Evolutionary conservation across 2,888 invertebrate genomes (phyloP), one percentile per base, ranked within the genome.

Genomic region (Byasa hedistus): DNA sequence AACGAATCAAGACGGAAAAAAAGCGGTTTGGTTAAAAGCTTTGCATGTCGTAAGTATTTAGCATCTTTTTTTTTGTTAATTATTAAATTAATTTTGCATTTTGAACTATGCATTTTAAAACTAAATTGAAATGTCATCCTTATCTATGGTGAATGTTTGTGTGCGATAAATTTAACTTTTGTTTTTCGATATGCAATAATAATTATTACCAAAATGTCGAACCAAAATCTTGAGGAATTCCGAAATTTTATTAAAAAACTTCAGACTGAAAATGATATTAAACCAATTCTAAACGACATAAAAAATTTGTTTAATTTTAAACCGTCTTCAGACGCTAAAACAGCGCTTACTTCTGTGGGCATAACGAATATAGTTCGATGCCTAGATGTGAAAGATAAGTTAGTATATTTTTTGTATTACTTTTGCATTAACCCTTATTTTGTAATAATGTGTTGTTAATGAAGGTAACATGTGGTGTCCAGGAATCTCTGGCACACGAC

Each of bases 331-430:
- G 86, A 88, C 72, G 84, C 81, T 60, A 73, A 74, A 7, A 70
- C 70, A 19, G 77, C 79, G 12, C 82, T 91, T 39, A 78, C 76
- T 72, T 74, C 79, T 73, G 80, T 93, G 22, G 93, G 93, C 70
- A 89, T 95, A 64, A 88, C 94, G 0, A 87, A 93, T 73, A 91
- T 96, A 65, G 93, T 95, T 68, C 93, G 94, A 55, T 95, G 95
- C 74, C 83, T 95, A 44, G 93, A 95, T 76, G 91, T 89, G 64
- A 57, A 75, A 52, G 80, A 86, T 71, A 83, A 82, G 88, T 88
- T 81, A 70, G 84, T 60, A 51, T 27, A 17, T 44, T 44, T 44
- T 44, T 19, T 15, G 12, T 44, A 44, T 15, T 44, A 44, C 4
- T 15, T 27, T 27, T 7, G 32, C 8, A 44, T 44, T 15, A 44